Percentiles rank a stretch among this genome's conserved stretches.
Conservation (phyloP, 2,113 vertebrate genomes). For the Mustela nigripes region DNA sequence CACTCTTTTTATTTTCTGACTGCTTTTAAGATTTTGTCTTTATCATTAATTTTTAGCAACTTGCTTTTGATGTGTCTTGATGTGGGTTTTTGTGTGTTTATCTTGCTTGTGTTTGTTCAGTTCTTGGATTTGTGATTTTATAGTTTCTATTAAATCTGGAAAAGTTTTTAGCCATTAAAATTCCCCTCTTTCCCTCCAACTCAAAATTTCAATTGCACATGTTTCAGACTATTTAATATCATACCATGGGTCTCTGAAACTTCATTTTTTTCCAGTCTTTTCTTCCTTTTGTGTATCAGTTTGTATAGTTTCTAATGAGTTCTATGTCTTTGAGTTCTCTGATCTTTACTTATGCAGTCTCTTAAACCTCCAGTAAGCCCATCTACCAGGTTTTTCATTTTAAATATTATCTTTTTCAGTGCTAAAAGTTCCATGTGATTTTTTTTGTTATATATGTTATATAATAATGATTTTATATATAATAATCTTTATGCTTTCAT, state of each 20-base stretch:
- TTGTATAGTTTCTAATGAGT: not conserved
- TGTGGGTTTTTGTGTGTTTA: not conserved
- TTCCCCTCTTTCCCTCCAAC: not conserved
- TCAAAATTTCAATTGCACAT: not conserved
- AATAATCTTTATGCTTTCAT: not conserved
- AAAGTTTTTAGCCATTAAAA: not conserved
- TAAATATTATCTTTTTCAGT: not conserved
- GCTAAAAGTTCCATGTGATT: not conserved
- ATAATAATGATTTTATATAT: not conserved
- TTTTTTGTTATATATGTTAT: not conserved
- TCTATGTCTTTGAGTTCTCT: not conserved
- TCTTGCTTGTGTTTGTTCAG: not conserved
- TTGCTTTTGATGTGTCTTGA: not conserved
- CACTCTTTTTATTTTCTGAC: constrained; percentile 9
- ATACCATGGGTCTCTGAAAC: not conserved
- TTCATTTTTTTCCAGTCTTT: not conserved
- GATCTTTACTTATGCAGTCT: not conserved
- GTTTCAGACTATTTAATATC: not conserved
- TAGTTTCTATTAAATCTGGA: not conserved
- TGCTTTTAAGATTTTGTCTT: not conserved
- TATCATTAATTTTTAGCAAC: not conserved
- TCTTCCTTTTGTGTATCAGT: not conserved
- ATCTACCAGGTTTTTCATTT: not conserved
- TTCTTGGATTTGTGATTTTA: not conserved
- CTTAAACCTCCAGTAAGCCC: not conserved